Evolutionary conservation across 1,140 invertebrate genomes (phyloP), one percentile per base, ranked within the genome.

Genomic region (Solenopsis invicta): DNA sequence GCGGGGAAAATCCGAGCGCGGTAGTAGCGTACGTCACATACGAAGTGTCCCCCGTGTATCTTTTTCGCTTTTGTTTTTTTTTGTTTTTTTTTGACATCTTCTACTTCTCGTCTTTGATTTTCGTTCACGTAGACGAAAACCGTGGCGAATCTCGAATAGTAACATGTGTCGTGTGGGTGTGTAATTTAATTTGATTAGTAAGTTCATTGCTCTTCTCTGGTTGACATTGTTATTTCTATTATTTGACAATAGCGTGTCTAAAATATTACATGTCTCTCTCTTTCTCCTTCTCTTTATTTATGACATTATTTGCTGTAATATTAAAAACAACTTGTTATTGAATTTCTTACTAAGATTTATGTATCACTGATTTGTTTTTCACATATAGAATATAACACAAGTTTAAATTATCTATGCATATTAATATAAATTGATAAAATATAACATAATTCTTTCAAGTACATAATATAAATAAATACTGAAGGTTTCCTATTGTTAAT

Each of bases 401-500:
- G 56, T 64, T 78, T 34, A 64, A 62, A 4, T 48, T n/a, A 66
- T 61, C 6, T 50, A 34, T 50, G 0, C n/a, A 56, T 29, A 29
- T 37, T 18, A 16, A 64, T 34, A 18, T 37, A 64, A 1, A 21
- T n/a, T 41, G 10, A 21, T n/a, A 21, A 66, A 66, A 4, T 66
- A 13, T 21, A 66, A 21, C n/a, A 6, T 41, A 41, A 66, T 21
- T 41, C 0, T 18, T 41, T 10, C 4, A n/a, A 48, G 16, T 78
- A 34, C 37, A 52, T 10, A 48, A 52, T 16, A 54, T n/a, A 56
- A n/a, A 48, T 10, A 12, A 48, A 61, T 59, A 21, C 8, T 21
- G 59, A n/a, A 34, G n/a, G 52, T 74, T 84, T 84, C 4, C 4
- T 74, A 13, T n/a, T 37, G 48, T 80, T 66, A 66, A 75, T 10